Conservation (phyloP, 2,113 vertebrate genomes). For the Boulengeromyrus knoepffleri region DNA sequence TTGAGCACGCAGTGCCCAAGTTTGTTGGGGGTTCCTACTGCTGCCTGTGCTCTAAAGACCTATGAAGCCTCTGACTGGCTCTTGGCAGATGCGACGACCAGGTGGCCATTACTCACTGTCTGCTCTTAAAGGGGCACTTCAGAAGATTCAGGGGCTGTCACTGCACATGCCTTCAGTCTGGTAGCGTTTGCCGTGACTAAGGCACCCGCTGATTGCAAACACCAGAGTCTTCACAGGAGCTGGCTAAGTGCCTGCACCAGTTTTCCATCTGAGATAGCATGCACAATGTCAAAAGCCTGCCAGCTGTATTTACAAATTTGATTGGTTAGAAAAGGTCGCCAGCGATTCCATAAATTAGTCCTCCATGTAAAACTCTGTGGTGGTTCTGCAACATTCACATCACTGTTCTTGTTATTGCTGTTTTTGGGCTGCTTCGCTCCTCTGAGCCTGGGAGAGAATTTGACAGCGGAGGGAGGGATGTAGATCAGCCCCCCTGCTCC, state of each 20-base stretch:
- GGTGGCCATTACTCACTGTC: conserved; percentile 68
- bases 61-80: neutral
- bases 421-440: neutral
- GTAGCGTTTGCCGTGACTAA: conserved; percentile 27
- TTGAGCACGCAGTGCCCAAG: neutral
- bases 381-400: neutral
- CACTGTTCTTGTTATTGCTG: neutral
- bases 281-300: neutral
- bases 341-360: neutral
- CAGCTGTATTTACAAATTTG: neutral
- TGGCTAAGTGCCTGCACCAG: neutral
- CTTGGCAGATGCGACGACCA: conserved; percentile 45
- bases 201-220: neutral
- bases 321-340: neutral
- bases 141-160: conserved; percentile 68
- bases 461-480: neutral
- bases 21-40: neutral
- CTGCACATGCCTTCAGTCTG: conserved; percentile 60
- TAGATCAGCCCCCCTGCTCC: neutral
- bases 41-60: neutral
- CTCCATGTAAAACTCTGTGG: neutral
- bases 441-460: neutral
- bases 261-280: neutral
- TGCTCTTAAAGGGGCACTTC: conserved; percentile 70
- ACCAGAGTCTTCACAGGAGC: neutral